These are phyloP conservation scores for Cheilosia pagana DNA, from an alignment of 2,888 invertebrate species.

Conservation along the genomic window DNA sequence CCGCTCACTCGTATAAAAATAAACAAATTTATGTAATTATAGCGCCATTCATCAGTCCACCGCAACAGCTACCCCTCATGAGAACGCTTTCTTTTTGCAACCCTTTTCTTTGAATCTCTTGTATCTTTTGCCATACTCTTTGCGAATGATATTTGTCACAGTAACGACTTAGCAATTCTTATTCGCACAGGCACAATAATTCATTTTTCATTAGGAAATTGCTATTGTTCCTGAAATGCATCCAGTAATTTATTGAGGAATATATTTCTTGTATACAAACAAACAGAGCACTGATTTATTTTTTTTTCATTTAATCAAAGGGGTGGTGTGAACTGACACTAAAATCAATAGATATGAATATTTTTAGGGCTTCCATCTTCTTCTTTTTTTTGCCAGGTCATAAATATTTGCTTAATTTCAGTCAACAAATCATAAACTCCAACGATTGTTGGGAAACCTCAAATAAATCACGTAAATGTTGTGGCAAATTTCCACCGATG, in stretches of 20 bases:
- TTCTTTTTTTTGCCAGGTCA: too few species aligned
- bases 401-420: too few species aligned
- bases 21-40: not conserved
- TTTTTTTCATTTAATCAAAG: too few species aligned
- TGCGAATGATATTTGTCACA: not conserved
- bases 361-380: too few species aligned
- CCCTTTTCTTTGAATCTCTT: not conserved
- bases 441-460: too few species aligned
- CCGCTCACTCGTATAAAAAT: not conserved
- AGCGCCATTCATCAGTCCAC: not conserved
- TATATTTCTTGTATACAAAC: not conserved
- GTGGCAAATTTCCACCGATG: too few species aligned
- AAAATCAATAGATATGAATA: too few species aligned
- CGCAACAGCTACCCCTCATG: not conserved
- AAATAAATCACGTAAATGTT: too few species aligned
- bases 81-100: not conserved
- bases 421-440: too few species aligned
- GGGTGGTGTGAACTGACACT: too few species aligned
- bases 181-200: not conserved
- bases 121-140: not conserved
- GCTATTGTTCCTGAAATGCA: not conserved
- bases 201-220: not conserved
- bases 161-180: not conserved
- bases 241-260: not conserved
- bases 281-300: not conserved